These are phyloP conservation scores for Notodonta ziczac DNA, from an alignment of 2,888 invertebrate genomes.

Conservation along the genomic window DNA sequence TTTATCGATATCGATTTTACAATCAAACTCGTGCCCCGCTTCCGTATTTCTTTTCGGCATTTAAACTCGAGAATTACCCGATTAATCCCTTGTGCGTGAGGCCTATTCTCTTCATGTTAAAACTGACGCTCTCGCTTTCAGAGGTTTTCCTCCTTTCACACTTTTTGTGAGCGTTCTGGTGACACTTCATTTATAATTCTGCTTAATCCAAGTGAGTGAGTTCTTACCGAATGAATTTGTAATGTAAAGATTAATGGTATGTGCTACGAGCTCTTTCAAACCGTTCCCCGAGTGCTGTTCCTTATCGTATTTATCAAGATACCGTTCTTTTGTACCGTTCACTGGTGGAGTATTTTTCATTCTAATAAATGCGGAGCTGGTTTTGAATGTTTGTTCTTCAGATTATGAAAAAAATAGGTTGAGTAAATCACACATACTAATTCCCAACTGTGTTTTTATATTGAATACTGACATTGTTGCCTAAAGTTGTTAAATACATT, in stretches of 20 bases:
- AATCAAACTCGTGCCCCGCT: slow-evolving; percentile 43
- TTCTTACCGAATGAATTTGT: slow-evolving; percentile 82
- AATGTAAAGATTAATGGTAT: slow-evolving; percentile 81
- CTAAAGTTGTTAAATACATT: too few species aligned
- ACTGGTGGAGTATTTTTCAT: slow-evolving; percentile 27
- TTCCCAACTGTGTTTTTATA: neutral
- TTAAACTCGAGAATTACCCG: slow-evolving; percentile 57
- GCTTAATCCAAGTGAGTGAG: slow-evolving; percentile 81
- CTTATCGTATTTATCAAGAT: slow-evolving; percentile 62
- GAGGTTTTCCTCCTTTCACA: slow-evolving; percentile 68
- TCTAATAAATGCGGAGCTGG: slow-evolving; percentile 5
- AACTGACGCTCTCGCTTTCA: slow-evolving; percentile 65
- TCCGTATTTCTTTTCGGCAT: slow-evolving; percentile 46
- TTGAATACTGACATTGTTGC: too few species aligned
- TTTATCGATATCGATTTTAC: slow-evolving; percentile 41
- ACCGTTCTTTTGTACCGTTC: slow-evolving; percentile 45
- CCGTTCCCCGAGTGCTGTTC: slow-evolving; percentile 55
- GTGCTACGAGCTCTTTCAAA: slow-evolving; percentile 64
- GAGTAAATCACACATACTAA: neutral
- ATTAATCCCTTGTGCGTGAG: slow-evolving; percentile 58
- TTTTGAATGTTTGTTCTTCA: slow-evolving; percentile 3
- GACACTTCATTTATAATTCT: slow-evolving; percentile 83
- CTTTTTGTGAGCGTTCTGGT: slow-evolving; percentile 74
- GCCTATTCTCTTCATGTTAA: slow-evolving; percentile 66
- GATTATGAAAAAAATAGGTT: neutral